Conservation (phyloP, 2,113 vertebrate genomes). For the Hassar affinis region DNA sequence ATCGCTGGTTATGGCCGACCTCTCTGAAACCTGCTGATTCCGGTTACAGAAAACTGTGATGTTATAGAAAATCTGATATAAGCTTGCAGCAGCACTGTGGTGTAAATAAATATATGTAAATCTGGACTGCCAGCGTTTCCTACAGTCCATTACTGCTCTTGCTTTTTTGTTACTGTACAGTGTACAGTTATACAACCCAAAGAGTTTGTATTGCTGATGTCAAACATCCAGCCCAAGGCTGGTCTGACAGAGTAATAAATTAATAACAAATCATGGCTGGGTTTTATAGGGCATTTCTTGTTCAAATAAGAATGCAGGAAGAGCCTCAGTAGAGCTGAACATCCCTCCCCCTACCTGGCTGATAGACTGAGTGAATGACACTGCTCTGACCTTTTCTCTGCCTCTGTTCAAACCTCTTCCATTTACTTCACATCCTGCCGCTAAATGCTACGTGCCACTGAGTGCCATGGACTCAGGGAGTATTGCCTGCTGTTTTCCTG, state of each 20-base stretch:
- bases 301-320: constrained; percentile 42
- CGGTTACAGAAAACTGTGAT: no score
- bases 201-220: background rate
- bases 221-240: constrained; percentile 22
- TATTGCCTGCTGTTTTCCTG: constrained; percentile 61
- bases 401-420: constrained; percentile 50
- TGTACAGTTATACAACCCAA: background rate
- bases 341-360: constrained; percentile 48
- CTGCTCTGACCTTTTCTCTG: constrained; percentile 57
- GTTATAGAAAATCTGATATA: background rate
- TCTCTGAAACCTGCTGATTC: no score
- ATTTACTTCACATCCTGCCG: constrained; percentile 55
- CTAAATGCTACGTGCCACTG: constrained; percentile 59
- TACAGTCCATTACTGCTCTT: background rate
- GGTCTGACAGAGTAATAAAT: constrained; percentile 45
- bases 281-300: constrained; percentile 37
- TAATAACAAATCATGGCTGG: constrained; percentile 39
- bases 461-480: constrained; percentile 58
- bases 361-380: constrained; percentile 63
- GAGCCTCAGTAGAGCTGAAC: constrained; percentile 41
- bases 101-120: background rate
- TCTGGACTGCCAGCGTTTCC: background rate
- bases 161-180: background rate
- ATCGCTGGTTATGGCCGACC: no score
- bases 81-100: background rate